Percentiles rank a stretch among this genome's conserved stretches.
These are phyloP conservation scores for Scaptomyza caliginosa DNA, from an alignment of 2,888 invertebrate genomes.

Conservation along the genomic window DNA sequence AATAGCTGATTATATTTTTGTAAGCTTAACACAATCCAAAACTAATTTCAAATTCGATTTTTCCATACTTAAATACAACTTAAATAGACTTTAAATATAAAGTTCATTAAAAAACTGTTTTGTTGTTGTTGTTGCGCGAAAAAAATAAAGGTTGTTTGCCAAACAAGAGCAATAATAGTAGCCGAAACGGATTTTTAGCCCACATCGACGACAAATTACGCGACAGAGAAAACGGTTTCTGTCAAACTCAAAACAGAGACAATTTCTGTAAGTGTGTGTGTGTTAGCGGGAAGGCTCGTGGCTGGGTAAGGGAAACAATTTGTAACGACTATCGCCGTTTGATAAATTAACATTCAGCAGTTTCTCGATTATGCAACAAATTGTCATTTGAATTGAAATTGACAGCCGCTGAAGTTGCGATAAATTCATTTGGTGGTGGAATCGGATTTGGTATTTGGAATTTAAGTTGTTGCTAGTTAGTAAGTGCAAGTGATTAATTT, in stretches of 20 bases:
- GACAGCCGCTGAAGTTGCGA: conserved; percentile 63
- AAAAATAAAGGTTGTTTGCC: conserved; percentile 2
- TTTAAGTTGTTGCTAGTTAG: conserved; percentile 2
- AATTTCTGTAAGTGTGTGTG: conserved; percentile 14
- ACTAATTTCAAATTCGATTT: too few species aligned
- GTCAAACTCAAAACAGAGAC: conserved; percentile 40
- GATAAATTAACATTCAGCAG: conserved; percentile 80
- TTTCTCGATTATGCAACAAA: conserved; percentile 77
- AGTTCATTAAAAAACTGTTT: neutral
- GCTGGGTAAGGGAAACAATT: conserved; percentile 67
- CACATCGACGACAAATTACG: conserved; percentile 50
- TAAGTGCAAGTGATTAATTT: conserved; percentile 65
- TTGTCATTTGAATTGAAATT: conserved; percentile 76
- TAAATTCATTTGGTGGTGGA: conserved; percentile 16
- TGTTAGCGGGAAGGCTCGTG: conserved; percentile 13
- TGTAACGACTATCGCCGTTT: conserved; percentile 78
- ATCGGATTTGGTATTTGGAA: neutral
- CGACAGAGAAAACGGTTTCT: conserved; percentile 50
- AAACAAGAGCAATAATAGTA: conserved; percentile 11
- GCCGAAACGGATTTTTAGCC: conserved; percentile 29
- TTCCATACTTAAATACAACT: neutral
- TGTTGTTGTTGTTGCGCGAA: neutral
- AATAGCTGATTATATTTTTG: too few species aligned
- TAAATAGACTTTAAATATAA: neutral
- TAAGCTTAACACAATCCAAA: too few species aligned